phyloP scores from a whole-genome alignment of 2,888 invertebrate species.

The Prosopocoilus inquinatus region DNA sequence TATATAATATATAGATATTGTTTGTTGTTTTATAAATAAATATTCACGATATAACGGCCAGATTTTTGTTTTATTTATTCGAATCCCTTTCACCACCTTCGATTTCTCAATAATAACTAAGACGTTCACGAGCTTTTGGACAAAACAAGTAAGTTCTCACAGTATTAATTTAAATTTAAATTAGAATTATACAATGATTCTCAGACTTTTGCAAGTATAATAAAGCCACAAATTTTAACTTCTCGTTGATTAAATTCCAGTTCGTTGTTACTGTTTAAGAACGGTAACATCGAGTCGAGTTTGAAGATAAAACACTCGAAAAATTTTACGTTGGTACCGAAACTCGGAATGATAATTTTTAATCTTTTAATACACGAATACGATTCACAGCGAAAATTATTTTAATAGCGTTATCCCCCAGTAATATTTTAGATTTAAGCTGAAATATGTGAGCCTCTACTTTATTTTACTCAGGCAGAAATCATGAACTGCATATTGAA shows the following conservation, averaged over 20 bases:
- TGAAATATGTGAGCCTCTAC: constrained; percentile 9
- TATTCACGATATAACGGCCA: constrained; percentile 9
- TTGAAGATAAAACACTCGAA: too few relatives aligned
- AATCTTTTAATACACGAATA: too few relatives aligned
- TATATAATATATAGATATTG: constrained; percentile 35
- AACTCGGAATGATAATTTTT: too few relatives aligned
- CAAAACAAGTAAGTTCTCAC: not conserved
- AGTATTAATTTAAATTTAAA: constrained; percentile 1
- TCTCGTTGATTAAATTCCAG: too few relatives aligned
- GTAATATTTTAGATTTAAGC: constrained; percentile 11
- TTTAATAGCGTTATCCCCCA: constrained; percentile 4
- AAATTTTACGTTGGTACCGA: too few relatives aligned
- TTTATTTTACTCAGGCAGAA: constrained; percentile 8
- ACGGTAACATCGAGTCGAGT: too few relatives aligned
- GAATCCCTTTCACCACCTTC: too few relatives aligned
- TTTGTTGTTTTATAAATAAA: constrained; percentile 40
- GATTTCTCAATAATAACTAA: too few relatives aligned
- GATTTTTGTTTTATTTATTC: not conserved
- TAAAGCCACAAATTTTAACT: too few relatives aligned
- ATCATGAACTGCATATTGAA: constrained; percentile 10
- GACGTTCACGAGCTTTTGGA: too few relatives aligned
- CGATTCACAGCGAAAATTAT: not conserved
- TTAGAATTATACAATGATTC: not conserved
- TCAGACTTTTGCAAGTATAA: too few relatives aligned
- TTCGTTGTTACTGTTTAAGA: too few relatives aligned